Evolutionary conservation across 53 echinoderm and acorn worm species (phyloP).

Genomic region (Echinometra lucunter): DNA sequence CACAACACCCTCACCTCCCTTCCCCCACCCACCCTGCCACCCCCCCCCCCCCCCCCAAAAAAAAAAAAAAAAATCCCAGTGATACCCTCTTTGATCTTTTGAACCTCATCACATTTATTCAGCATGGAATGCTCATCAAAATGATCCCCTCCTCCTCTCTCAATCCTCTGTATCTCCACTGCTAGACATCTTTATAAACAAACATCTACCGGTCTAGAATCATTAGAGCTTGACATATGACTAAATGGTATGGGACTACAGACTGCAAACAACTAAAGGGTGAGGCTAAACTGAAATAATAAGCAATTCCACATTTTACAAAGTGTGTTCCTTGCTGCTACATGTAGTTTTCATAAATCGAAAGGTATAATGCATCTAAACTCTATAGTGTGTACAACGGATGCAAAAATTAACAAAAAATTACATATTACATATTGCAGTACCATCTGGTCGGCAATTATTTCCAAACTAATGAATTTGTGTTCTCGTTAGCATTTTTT

Average conservation of each 20-base stretch:
- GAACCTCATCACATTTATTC: conserved; percentile 16
- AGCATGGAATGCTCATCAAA: conserved; percentile 54
- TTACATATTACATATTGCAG: no score
- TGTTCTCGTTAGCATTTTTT: no score
- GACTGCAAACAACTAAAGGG: neutral
- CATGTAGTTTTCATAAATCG: no score
- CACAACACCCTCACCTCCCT: neutral
- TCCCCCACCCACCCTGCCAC: no score
- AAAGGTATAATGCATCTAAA: no score
- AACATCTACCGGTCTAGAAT: conserved; percentile 8
- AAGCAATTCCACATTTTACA: neutral
- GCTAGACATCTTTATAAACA: conserved; percentile 46
- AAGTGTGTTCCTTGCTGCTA: neutral
- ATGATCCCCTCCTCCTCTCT: neutral
- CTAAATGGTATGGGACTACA: neutral
- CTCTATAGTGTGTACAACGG: no score
- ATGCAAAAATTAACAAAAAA: no score
- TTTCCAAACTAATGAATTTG: no score
- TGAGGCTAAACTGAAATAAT: neutral
- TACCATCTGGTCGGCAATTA: no score
- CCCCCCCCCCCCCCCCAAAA: neutral
- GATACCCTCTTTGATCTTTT: neutral
- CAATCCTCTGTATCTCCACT: neutral
- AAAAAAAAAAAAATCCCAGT: no score
- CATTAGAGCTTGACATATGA: conserved; percentile 10